Base-by-base conservation (phyloP, 2,113 vertebrate genomes). In the Eulemur macaco region DNA sequence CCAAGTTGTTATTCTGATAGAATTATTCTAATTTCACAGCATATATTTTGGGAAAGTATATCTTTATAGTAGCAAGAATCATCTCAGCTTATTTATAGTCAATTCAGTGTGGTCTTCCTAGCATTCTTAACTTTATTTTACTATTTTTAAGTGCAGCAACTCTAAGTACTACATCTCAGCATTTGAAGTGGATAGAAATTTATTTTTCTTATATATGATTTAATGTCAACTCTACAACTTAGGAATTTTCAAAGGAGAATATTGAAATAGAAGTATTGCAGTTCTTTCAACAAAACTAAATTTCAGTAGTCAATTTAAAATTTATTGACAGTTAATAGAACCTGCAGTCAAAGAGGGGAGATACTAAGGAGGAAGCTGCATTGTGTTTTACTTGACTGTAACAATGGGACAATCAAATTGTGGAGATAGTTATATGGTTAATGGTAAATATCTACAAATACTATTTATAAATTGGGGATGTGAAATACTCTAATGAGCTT, bases 121-220 rank as follows among this genome's bases (percentile, higher is more conserved):
- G 10, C 13, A 60, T 52, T 56, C 23, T 95, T 50, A 68, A 83
- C 74, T 68, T 87, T 64, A 83, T 85, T 71, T 84, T 73, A 87
- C 64, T 74, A 77, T 52, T 96, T 97, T 98, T 60, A 95, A 96
- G 92, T 71, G 5, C 34, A 97, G 21, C 39, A 96, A 83, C 25
- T 8, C 23, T 89, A 56, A 60, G 1, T n/a, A 69, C 18, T 37
- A 78, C 27, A 96, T 29, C 25, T 96, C 31, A 94, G 37, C 77
- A 34, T 37, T 97, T 89, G 2, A 92, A 97, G 91, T 23, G 37
- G 1, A 42, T 91, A 10, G 1, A 20, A 42, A 78, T 93, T 64
- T 95, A 18, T 92, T 14, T 95, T 37, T 87, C 42, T 29, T 50
- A 18, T 9, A 86, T 20, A 42, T 86, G 37, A 83, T 92, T 95